A percentile compares a stretch with the other conserved stretches of the same genome.
Evolutionary conservation across 2,888 invertebrate genomes (phyloP).

Genomic region (Scotopteryx bipunctaria): DNA sequence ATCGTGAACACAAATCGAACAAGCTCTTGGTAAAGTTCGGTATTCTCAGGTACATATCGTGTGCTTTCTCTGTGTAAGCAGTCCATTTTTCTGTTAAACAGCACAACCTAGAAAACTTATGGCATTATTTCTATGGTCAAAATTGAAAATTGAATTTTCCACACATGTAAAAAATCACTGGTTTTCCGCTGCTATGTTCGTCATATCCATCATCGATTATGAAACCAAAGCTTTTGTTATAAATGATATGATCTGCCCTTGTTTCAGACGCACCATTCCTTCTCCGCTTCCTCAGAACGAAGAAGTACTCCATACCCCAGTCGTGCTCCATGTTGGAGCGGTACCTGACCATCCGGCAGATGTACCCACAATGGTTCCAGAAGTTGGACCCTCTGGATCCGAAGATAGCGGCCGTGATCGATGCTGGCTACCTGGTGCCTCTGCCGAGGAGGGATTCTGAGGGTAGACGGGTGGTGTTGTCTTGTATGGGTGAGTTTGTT

Average conservation of each 20-base stretch:
- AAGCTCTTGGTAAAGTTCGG: too few species aligned
- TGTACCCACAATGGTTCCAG: slow-evolving; percentile 94
- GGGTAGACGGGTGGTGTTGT: slow-evolving; percentile 90
- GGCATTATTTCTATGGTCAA: too few species aligned
- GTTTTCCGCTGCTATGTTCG: too few species aligned
- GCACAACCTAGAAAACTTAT: too few species aligned
- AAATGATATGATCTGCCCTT: slow-evolving; percentile 19
- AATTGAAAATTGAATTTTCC: too few species aligned
- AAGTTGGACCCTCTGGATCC: slow-evolving; percentile 91
- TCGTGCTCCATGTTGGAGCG: slow-evolving; percentile 94
- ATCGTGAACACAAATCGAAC: too few species aligned
- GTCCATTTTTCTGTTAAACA: too few species aligned
- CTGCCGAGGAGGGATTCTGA: slow-evolving; percentile 88
- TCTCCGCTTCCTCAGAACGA: slow-evolving; percentile 92
- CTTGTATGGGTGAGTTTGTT: slow-evolving; percentile 87
- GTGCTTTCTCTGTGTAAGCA: too few species aligned
- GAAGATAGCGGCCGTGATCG: slow-evolving; percentile 90
- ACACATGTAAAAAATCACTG: too few species aligned
- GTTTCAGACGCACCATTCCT: slow-evolving; percentile 90
- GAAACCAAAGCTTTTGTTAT: too few species aligned
- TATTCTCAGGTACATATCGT: too few species aligned
- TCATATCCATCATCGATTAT: too few species aligned
- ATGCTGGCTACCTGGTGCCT: slow-evolving; percentile 90
- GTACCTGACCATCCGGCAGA: slow-evolving; percentile 92
- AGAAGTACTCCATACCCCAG: slow-evolving; percentile 93